Evolutionary conservation across 2,797 vertebrate genomes (phyloP).

Genomic region (Chrosomus eos): DNA sequence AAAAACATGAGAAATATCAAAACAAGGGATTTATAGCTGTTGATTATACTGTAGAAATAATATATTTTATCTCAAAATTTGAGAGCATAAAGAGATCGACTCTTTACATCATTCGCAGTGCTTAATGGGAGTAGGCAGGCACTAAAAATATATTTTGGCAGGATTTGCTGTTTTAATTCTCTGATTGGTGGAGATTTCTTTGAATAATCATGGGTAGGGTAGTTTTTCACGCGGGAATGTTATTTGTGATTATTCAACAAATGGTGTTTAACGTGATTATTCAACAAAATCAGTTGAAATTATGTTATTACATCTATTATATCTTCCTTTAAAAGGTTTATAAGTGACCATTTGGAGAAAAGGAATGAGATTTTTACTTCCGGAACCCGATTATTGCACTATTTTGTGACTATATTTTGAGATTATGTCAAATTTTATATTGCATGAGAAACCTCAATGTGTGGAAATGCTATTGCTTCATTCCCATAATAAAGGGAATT

Average conservation of each 20-base stretch:
- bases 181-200: not conserved
- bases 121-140: not conserved
- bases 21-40: not conserved
- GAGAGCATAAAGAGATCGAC: no score
- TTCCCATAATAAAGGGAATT: constrained; percentile 15
- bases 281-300: not conserved
- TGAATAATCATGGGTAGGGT: not conserved
- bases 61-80: no score
- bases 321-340: not conserved
- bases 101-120: not conserved
- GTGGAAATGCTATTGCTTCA: constrained; percentile 43
- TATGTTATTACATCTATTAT: no score
- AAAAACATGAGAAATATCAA: not conserved
- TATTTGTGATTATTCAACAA: not conserved
- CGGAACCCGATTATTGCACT: not conserved
- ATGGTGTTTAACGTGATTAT: not conserved
- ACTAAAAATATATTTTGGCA: not conserved
- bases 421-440: not conserved
- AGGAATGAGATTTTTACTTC: not conserved
- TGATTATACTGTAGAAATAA: not conserved
- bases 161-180: not conserved
- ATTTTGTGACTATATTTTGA: not conserved
- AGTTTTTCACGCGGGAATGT: not conserved
- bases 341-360: not conserved
- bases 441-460: constrained; percentile 1